Conservation (phyloP, 2,113 vertebrate genomes). For the Platanista minor region DNA sequence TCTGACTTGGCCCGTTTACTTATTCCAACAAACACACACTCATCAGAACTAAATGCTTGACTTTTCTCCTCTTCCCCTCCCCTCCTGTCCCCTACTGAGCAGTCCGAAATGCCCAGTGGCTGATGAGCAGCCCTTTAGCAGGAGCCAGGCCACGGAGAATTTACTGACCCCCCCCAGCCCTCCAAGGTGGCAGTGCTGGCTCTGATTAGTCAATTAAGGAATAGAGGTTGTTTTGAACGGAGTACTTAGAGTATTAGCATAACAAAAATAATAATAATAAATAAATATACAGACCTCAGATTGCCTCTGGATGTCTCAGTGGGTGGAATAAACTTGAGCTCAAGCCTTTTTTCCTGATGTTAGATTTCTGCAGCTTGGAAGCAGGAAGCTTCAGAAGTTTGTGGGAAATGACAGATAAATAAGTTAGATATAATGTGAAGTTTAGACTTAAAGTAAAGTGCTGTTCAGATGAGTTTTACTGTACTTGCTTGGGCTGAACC, state of each 20-base stretch:
- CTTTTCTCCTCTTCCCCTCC: neutral
- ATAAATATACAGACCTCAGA: neutral
- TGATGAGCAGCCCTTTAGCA: neutral
- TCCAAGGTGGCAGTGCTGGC: neutral
- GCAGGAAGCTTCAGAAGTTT: neutral
- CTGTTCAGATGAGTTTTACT: neutral
- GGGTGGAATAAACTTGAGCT: neutral
- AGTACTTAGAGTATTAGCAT: neutral
- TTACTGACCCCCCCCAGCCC: neutral
- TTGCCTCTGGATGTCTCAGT: neutral
- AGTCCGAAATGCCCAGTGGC: neutral
- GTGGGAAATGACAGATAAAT: neutral
- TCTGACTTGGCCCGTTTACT: neutral
- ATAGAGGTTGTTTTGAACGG: neutral
- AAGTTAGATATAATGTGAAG: neutral
- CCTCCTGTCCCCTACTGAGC: neutral
- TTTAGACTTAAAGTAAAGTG: neutral
- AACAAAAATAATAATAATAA: neutral
- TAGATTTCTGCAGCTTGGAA: slow-evolving; percentile 8
- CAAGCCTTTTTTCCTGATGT: neutral
- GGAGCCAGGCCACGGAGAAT: neutral
- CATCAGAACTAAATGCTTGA: neutral
- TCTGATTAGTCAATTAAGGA: neutral
- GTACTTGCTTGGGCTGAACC: neutral
- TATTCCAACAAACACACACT: neutral